These are phyloP conservation scores for Ceratina japonica DNA, from an alignment of 1,140 invertebrate genomes.

Conservation along the genomic window DNA sequence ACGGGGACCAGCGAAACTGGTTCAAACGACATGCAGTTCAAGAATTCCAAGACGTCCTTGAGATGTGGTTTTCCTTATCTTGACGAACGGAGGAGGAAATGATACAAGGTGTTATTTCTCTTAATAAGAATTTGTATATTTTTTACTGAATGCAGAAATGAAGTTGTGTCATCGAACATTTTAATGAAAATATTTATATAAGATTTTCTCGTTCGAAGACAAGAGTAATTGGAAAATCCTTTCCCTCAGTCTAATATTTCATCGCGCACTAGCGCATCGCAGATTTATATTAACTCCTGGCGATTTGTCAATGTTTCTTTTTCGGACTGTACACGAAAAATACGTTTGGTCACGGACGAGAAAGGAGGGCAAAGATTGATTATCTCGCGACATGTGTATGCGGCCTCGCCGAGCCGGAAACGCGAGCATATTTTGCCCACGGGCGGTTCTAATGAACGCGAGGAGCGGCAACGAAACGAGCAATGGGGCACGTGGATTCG, in stretches of 20 bases:
- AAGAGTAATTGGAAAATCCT: background rate
- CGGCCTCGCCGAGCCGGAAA: conserved; percentile 42
- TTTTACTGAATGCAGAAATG: too few relatives aligned
- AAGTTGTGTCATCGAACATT: too few relatives aligned
- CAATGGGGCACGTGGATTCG: conserved; percentile 32
- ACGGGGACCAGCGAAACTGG: background rate
- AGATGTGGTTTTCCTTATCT: background rate
- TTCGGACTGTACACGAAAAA: background rate
- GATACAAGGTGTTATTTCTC: too few relatives aligned
- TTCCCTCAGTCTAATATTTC: background rate
- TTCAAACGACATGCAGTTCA: background rate
- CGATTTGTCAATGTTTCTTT: background rate
- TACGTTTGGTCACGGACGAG: background rate
- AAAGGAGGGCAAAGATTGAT: conserved; percentile 48
- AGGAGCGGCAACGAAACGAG: conserved; percentile 43
- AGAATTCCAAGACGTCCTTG: background rate
- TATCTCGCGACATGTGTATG: conserved; percentile 42
- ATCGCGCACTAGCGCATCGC: background rate
- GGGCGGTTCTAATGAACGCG: conserved; percentile 60
- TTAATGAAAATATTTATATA: too few relatives aligned
- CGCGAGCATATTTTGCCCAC: conserved; percentile 52
- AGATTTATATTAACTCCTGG: background rate
- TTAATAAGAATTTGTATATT: too few relatives aligned
- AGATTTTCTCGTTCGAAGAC: too few relatives aligned
- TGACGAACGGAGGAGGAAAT: too few relatives aligned